A percentile compares a stretch with the other conserved stretches of the same genome.
Conservation (phyloP, 2,888 invertebrate species). For the Lasioglossum leucozonium region DNA sequence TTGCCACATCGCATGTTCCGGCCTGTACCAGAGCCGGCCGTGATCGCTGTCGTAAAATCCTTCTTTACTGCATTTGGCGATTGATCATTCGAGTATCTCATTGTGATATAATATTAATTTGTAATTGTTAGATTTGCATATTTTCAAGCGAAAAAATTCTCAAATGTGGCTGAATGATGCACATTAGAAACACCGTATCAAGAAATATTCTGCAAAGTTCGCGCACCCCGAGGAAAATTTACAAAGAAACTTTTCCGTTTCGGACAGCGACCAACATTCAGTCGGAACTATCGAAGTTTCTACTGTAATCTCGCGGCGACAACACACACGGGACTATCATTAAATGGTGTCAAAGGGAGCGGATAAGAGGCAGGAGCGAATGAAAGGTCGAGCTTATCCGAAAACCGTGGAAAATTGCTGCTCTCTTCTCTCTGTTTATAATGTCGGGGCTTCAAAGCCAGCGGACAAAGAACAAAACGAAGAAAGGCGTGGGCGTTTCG, state of each 20-base stretch:
- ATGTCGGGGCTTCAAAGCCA: conserved; percentile 54
- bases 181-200: neutral
- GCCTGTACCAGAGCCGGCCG: no score
- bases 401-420: conserved; percentile 52
- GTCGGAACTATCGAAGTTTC: neutral
- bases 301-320: conserved; percentile 45
- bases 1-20: no score
- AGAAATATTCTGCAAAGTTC: neutral
- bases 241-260: neutral
- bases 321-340: conserved; percentile 45
- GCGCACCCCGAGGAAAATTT: neutral
- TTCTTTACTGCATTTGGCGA: conserved; percentile 14
- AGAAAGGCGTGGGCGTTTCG: conserved; percentile 10
- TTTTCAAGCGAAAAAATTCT: neutral
- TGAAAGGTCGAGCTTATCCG: conserved; percentile 46
- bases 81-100: no score
- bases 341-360: conserved; percentile 48
- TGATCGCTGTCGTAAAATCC: conserved; percentile 20
- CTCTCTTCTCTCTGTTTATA: conserved; percentile 43
- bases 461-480: conserved; percentile 24
- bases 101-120: neutral
- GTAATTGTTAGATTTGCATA: neutral
- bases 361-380: conserved; percentile 33
- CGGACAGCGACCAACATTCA: neutral
- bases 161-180: neutral